These are phyloP conservation scores for Flabesymbios commensalis DNA, from an alignment of 2,888 invertebrate genomes.

Conservation along the genomic window DNA sequence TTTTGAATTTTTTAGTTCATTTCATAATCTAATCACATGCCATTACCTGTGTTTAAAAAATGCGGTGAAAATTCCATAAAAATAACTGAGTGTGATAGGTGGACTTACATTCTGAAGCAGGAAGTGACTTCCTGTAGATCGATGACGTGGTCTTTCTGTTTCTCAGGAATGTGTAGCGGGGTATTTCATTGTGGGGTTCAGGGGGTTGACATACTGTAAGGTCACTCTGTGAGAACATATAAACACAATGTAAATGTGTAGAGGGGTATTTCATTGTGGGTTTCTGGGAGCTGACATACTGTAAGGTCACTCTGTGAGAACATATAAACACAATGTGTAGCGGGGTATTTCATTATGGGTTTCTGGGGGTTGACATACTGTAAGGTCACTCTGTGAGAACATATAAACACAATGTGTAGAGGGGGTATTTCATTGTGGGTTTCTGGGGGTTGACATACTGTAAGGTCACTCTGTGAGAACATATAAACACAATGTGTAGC, in stretches of 20 bases:
- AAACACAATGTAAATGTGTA: no score
- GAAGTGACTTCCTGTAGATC: slow-evolving; percentile 33
- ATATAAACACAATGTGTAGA: background rate
- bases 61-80: no score
- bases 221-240: slow-evolving; percentile 28
- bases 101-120: slow-evolving; percentile 25
- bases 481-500: slow-evolving; percentile 27
- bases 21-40: no score
- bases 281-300: no score
- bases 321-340: background rate
- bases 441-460: no score
- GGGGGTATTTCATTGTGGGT: background rate
- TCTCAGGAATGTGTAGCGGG: slow-evolving; percentile 33
- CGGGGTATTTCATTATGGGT: background rate
- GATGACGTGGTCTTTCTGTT: slow-evolving; percentile 38
- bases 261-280: background rate
- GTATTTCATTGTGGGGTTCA: slow-evolving; percentile 17
- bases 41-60: no score
- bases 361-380: background rate
- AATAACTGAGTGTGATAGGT: no score
- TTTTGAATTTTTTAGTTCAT: no score
- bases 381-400: background rate
- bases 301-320: background rate
- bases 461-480: background rate
- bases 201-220: slow-evolving; percentile 26